Conservation (phyloP, 2,888 invertebrate species). For the Pyrrhosoma nymphula region DNA sequence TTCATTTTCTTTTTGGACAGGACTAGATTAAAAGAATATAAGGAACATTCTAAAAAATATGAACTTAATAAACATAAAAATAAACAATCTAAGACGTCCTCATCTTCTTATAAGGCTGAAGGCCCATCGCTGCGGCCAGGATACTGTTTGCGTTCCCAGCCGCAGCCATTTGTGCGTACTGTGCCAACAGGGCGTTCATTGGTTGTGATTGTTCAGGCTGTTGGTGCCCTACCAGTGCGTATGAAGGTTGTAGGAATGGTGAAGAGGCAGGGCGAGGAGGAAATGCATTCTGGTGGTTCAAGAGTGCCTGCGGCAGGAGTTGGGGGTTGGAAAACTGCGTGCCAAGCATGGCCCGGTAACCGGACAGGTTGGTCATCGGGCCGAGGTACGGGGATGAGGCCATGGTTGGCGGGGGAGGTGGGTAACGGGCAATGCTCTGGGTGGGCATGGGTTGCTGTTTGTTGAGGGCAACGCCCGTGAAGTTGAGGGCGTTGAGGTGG, state of each 20-base stretch:
- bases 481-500: constrained; percentile 82
- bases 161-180: constrained; percentile 59
- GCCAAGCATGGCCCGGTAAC: constrained; percentile 55
- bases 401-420: constrained; percentile 76
- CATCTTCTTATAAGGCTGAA: constrained; percentile 94
- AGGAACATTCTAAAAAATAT: constrained; percentile 75
- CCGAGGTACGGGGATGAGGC: constrained; percentile 75
- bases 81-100: constrained; percentile 86
- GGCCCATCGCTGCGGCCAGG: constrained; percentile 80
- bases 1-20: constrained; percentile 76
- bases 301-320: constrained; percentile 50
- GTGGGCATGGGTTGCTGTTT: constrained; percentile 80
- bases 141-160: constrained; percentile 80
- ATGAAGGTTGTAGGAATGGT: constrained; percentile 55
- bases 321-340: constrained; percentile 52
- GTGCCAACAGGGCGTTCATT: constrained; percentile 55
- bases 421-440: constrained; percentile 74
- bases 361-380: constrained; percentile 77
- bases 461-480: constrained; percentile 86
- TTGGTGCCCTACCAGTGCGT: constrained; percentile 57
- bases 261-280: constrained; percentile 48
- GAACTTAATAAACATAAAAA: constrained; percentile 46
- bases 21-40: constrained; percentile 77
- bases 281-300: constrained; percentile 57
- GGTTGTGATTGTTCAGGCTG: constrained; percentile 64